Evolutionary conservation across 2,797 vertebrate genomes (phyloP), one percentile per base, ranked within the genome.

Genomic region (Cirrhinus mrigala): DNA sequence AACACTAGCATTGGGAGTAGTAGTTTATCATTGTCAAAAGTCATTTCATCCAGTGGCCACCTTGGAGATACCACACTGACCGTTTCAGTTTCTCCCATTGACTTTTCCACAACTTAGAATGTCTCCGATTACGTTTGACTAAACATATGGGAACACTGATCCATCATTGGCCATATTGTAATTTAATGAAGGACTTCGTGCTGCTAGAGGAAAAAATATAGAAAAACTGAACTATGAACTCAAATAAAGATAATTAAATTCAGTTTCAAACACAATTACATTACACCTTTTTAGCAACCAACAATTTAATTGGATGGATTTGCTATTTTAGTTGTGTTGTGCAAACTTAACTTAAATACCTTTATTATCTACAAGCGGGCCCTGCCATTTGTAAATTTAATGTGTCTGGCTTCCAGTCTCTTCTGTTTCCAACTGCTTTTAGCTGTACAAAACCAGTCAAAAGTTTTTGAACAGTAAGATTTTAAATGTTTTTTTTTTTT

Each of bases 11-110:
- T 64, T 48, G 10, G 29, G 64, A 37, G 27, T 33, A 62, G 22
- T 46, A 78, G 48, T 70, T 56, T 40, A 24, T 79, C 46, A 7
- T 82, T 73, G 22, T 82, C 68, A 33, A 62, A 27, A 60, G 70
- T 18, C 4, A 71, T 70, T 64, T 73, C 5, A 40, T 46, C 54
- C 52, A 22, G 15, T 81, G 79, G 66, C 50, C 50, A 24, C 68
- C 22, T 12, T 8, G 66, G 50, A 68, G 29, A 46, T 62, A 12
- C 60, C 46, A 73, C 70, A 50, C 10, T 73, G 24, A 73, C 29
- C 18, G 0, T 76, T 75, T 27, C 73, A 54, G 29, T 33, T 33
- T 33, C 2, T 54, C 16, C 2, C 48, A 29, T 74, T 52, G 2
- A 11, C 24, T 37, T 76, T 54, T 22, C 11, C 5, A 54, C 10